Conservation (phyloP, 1,140 invertebrate genomes). For the Liolophura sinensis region DNA sequence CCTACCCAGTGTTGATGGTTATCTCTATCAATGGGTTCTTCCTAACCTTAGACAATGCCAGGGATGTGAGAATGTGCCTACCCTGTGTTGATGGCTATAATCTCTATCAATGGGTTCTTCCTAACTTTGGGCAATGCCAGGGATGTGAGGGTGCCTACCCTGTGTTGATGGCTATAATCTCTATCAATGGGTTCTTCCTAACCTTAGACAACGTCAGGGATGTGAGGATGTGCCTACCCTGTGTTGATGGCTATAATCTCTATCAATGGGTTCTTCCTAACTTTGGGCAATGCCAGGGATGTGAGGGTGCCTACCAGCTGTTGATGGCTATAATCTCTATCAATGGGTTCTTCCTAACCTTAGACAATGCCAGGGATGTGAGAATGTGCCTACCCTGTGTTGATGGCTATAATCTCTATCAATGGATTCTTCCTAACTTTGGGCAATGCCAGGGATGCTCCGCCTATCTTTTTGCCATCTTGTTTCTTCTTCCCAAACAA, state of each 20-base stretch:
- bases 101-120: constrained; percentile 95
- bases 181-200: constrained; percentile 88
- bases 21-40: no score
- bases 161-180: constrained; percentile 90
- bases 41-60: no score
- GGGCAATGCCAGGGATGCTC: constrained; percentile 82
- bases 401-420: constrained; percentile 97
- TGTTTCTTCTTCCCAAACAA: constrained; percentile 82
- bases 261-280: constrained; percentile 91
- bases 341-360: constrained; percentile 89
- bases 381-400: constrained; percentile 70
- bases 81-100: constrained; percentile 95
- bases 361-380: constrained; percentile 78
- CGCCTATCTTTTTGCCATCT: constrained; percentile 80
- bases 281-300: constrained; percentile 85
- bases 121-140: constrained; percentile 90
- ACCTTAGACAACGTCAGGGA: constrained; percentile 86
- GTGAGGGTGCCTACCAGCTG: constrained; percentile 73
- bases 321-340: constrained; percentile 98
- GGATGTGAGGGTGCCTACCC: no score
- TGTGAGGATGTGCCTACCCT: constrained; percentile 62
- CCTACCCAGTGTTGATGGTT: no score
- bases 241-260: constrained; percentile 99
- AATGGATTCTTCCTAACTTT: constrained; percentile 95
- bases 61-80: no score